Percentiles rank a stretch among this genome's conserved stretches.
Evolutionary conservation across 2,888 invertebrate genomes (phyloP).

Genomic region (Tachina lurida): DNA sequence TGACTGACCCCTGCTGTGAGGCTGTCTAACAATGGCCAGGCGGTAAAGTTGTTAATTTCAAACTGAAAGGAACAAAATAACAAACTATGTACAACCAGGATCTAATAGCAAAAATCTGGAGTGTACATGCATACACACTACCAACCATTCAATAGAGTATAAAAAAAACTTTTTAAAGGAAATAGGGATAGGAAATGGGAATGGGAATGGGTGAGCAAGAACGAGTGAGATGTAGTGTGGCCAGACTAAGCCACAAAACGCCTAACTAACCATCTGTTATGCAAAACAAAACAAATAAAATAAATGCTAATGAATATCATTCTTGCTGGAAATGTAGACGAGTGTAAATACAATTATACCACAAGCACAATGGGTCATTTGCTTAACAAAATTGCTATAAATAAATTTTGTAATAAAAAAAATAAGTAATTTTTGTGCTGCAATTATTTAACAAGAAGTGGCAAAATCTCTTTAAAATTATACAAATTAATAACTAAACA

Average conservation of each 20-base stretch:
- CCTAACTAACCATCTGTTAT: conserved; percentile 63
- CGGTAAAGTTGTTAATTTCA: conserved; percentile 53
- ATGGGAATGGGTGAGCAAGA: not conserved
- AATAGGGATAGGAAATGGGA: not conserved
- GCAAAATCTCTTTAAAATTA: no score
- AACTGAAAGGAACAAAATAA: conserved; percentile 14
- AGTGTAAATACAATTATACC: not conserved
- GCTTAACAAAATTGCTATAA: not conserved
- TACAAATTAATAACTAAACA: no score
- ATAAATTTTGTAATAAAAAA: not conserved
- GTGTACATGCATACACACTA: not conserved
- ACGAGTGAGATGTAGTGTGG: not conserved
- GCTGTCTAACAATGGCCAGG: conserved; percentile 19
- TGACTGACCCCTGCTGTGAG: conserved; percentile 7
- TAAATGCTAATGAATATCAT: conserved; percentile 48
- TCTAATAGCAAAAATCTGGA: conserved; percentile 25
- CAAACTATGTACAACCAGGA: not conserved
- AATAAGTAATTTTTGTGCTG: not conserved
- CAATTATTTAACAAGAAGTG: no score
- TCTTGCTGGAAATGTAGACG: conserved; percentile 3
- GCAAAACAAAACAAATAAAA: conserved; percentile 14
- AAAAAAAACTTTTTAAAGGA: not conserved
- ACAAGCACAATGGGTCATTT: conserved; percentile 17
- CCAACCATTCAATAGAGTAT: not conserved
- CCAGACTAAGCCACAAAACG: conserved; percentile 59